Base-by-base conservation (phyloP, 2,113 vertebrate genomes). In the Synodontis membranacea region DNA sequence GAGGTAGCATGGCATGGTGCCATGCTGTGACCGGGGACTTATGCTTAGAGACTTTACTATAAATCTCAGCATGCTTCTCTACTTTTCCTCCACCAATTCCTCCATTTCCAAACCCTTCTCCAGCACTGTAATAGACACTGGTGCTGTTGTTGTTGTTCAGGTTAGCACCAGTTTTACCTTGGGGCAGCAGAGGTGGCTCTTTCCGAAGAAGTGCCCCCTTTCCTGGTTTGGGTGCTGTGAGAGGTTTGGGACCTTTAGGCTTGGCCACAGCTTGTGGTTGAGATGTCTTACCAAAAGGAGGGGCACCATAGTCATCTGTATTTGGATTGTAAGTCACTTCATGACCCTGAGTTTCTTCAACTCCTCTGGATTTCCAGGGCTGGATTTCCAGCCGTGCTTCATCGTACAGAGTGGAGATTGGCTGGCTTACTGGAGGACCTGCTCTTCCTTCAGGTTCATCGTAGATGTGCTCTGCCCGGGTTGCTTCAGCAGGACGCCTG, bases 361-460 rank as follows among this genome's bases (percentile, higher is more conserved):
- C 91, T 66, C 94, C 95, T 85, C 95, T 95, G 31, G 92, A 94
- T 91, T 92, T 96, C 95, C 95, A 96, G 17, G 94, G 92, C 21
- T 94, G 93, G 0, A 91, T 92, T 1, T 93, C 93, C 82, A 93
- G 90, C 4, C 93, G 92, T 0, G 96, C 96, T 86, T 97, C 95
- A 0, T 97, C 95, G 0, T 98, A 99, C 88, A 97, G 62, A 44
- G 46, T 90, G 0, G 25, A 74, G 8, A 84, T 19, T 21, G 66
- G 70, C 83, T 0, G 85, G 3, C 11, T 31, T 0, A 0, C 1
- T 86, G 80, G 54, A 81, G 70, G 81, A 9, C 64, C 94, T 0
- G 86, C 93, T 10, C 95, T 85, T 0, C 98, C 97, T 80, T 99
- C 98, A 0, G 98, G 98, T 86, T 99, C 98, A 0, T 99, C 97